Base-by-base conservation (phyloP, 2,888 invertebrate genomes). In the Heliconius aoede region DNA sequence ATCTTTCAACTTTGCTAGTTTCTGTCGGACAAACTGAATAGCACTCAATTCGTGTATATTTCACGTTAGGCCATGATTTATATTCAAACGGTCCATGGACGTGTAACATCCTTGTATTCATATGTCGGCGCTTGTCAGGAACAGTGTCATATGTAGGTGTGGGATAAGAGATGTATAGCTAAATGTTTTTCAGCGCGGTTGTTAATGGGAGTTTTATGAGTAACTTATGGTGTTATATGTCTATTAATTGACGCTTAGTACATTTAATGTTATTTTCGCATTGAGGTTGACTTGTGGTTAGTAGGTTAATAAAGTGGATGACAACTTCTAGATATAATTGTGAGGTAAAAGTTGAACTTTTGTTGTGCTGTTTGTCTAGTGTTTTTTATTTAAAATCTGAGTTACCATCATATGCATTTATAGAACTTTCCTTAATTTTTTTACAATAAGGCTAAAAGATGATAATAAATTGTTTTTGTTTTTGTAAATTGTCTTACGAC, bases 71-170 rank as follows among this genome's bases (percentile, higher is more conserved):
- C 80, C 82, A 78, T 83, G 81, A 82, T 83, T 82, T 81, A 83
- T 80, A 82, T 81, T 79, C 81, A 78, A 80, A 81, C 80, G 76
- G 79, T 71, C 76, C 69, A 78, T 71, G 78, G 80, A 81, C 82
- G 83, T 82, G 83, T 81, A 77, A 83, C 82, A 82, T 83, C 83
- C 83, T 83, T 78, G 83, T 82, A 83, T 83, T 83, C 83, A 82
- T 80, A 80, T 76, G 82, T 83, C 82, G 80, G 68, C 61, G 78
- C 77, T 72, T 78, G 80, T 78, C 78, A 74, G 77, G 69, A 72
- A 74, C 76, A 69, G 60, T 72, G 74, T 78, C 79, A 77, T 76
- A 74, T 64, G 72, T 77, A 71, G 78, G 73, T 76, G 68, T 76
- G 32, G 75, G 80, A 80, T 74, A 80, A 80, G 74, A 62, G 72